A percentile compares a stretch with the other conserved stretches of the same genome.
Conservation (phyloP, 2,888 invertebrate species). For the Dysmachus trigonus region DNA sequence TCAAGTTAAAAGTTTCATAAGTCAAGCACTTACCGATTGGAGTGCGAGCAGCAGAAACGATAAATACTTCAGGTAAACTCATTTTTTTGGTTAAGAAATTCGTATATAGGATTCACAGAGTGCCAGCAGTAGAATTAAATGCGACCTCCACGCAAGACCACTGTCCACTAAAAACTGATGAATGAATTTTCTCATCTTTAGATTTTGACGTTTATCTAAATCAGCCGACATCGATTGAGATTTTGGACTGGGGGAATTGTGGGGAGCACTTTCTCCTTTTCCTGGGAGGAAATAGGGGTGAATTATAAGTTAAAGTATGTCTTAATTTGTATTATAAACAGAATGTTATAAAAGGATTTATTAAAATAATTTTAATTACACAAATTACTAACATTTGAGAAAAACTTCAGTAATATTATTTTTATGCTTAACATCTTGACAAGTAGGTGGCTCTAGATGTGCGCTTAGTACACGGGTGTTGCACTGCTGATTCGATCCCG, state of each 20-base stretch:
- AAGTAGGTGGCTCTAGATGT: neutral
- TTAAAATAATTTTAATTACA: neutral
- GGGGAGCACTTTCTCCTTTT: neutral
- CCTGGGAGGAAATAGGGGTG: neutral
- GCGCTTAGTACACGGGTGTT: constrained; percentile 53
- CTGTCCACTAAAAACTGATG: neutral
- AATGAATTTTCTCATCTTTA: neutral
- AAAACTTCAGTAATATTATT: neutral
- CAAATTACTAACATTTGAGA: neutral
- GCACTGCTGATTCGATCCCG: constrained; percentile 54
- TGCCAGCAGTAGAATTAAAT: neutral
- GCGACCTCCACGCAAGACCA: neutral
- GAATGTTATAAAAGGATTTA: neutral
- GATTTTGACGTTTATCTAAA: neutral
- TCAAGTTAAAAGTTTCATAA: neutral
- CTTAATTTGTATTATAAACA: no score
- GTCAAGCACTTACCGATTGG: constrained; percentile 75
- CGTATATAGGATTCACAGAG: neutral
- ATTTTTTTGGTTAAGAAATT: constrained; percentile 48
- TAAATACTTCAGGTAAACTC: constrained; percentile 64
- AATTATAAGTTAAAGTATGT: neutral
- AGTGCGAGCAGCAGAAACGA: constrained; percentile 83
- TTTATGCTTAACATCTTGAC: neutral
- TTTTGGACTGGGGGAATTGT: neutral
- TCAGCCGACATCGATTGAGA: neutral